These are phyloP conservation scores for Diabrotica undecimpunctata DNA, from an alignment of 1,140 invertebrate species.

Conservation along the genomic window DNA sequence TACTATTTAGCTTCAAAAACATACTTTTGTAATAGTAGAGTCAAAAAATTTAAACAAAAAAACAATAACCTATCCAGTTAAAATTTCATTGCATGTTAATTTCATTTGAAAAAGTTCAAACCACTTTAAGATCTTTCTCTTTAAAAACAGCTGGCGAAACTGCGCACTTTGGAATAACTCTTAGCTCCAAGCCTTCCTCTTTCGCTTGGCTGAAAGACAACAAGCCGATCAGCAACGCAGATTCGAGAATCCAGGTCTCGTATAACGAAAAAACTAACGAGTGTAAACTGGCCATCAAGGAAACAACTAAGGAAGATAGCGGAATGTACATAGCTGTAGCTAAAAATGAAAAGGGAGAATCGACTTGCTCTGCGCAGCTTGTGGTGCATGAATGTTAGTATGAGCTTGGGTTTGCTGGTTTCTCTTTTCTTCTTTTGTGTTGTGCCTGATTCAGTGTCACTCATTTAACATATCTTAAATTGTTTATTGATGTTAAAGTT, in stretches of 20 bases:
- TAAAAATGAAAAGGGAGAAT: slow-evolving; percentile 74
- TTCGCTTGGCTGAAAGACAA: slow-evolving; percentile 91
- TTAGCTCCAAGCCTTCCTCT: slow-evolving; percentile 56
- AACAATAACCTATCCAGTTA: no score
- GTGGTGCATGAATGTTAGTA: slow-evolving; percentile 77
- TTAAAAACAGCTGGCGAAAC: slow-evolving; percentile 71
- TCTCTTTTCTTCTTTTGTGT: slow-evolving; percentile 6
- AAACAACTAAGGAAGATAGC: slow-evolving; percentile 76
- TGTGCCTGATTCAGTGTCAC: background rate
- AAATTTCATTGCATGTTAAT: no score
- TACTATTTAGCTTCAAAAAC: no score
- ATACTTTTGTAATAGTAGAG: no score
- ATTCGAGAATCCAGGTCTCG: slow-evolving; percentile 68
- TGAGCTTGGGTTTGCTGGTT: slow-evolving; percentile 11
- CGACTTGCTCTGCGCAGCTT: slow-evolving; percentile 79
- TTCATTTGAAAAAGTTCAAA: background rate
- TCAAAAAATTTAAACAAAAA: no score
- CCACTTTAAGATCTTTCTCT: background rate
- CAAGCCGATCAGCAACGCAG: slow-evolving; percentile 63
- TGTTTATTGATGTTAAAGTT: no score
- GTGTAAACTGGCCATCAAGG: slow-evolving; percentile 72
- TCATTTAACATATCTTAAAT: no score
- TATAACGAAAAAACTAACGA: slow-evolving; percentile 53
- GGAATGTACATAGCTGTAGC: slow-evolving; percentile 90
- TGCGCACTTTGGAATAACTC: slow-evolving; percentile 77